Evolutionary conservation across 1,140 invertebrate genomes (phyloP), one percentile per base, ranked within the genome.

Genomic region (Euwallacea similis): DNA sequence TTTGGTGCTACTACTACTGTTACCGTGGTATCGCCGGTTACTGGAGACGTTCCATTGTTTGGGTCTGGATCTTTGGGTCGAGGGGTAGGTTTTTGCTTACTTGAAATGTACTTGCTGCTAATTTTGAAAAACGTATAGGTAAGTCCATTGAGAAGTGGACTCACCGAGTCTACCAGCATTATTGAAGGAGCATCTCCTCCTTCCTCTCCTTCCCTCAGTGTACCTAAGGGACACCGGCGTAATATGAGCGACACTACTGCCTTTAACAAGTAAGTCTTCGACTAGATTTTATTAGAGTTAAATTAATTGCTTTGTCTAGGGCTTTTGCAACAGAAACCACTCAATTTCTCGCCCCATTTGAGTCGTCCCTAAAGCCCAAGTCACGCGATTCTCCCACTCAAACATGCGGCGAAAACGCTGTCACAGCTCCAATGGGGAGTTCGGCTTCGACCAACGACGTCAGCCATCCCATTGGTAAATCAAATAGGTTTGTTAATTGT

Each of bases 161-260:
- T 79, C 42, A 74, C 78, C 6, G 80, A 82, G 58, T 80, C 81
- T 15, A 78, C 80, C 11, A 78, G 79, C 63, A 80, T 69, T 79
- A 79, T 76, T 8, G 81, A 79, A 64, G 75, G 83, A 43, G 73
- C 76, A 42, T 84, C 85, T 33, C 85, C 86, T 42, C 81, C 84
- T 7, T 76, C 80, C 72, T 83, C 87, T 66, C 84, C 88, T 2
- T 86, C 88, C 71, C 82, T 85, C 7, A 46, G 75, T 75, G 58
- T 81, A 72, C 74, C 83, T 2, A 85, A 81, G 44, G 84, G 87
- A 7, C 93, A 94, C 81, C 81, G 92, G 47, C 85, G 93, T 53
- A 95, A 95, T 80, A 90, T 93, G 77, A 94, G 92, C 80, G 93
- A 95, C 79, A 94, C 93, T 0, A 93, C 92, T 59, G 91, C 92